Percentiles rank a stretch among this genome's conserved stretches.
phyloP scores from a whole-genome alignment of 2,113 vertebrate species.

The Lasiurus cinereus region DNA sequence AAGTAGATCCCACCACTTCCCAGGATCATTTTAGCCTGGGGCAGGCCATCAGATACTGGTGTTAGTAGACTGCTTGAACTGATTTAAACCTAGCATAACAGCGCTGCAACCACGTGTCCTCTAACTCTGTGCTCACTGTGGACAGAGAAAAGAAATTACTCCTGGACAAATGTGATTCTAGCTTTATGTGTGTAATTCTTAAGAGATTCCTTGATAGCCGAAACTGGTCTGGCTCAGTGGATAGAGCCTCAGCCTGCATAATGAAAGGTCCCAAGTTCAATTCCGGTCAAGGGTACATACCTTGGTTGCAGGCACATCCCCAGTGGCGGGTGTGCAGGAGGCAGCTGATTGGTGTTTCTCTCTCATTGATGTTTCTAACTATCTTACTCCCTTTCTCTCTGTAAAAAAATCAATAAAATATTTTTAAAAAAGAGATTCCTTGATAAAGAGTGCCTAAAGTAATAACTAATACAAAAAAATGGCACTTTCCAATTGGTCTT shows the following conservation, averaged over 20 bases:
- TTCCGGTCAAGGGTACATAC: too few relatives aligned
- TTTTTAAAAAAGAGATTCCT: background rate
- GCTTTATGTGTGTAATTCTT: background rate
- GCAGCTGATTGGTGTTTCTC: too few relatives aligned
- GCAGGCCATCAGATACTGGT: too few relatives aligned
- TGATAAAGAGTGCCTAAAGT: background rate
- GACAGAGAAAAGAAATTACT: background rate
- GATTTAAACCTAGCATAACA: background rate
- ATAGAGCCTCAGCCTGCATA: too few relatives aligned
- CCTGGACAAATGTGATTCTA: background rate
- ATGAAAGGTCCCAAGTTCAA: too few relatives aligned
- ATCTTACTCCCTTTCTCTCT: too few relatives aligned
- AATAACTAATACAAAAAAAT: conserved; percentile 11
- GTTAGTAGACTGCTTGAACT: background rate
- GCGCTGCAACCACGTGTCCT: background rate
- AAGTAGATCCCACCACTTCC: background rate
- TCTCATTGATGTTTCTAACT: too few relatives aligned
- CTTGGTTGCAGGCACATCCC: too few relatives aligned
- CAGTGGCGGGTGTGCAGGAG: too few relatives aligned
- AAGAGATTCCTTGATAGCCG: background rate
- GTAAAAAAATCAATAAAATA: too few relatives aligned
- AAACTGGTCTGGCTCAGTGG: too few relatives aligned
- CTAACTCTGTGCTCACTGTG: background rate
- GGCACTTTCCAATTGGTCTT: background rate
- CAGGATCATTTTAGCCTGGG: background rate